Percentiles rank a stretch among this genome's conserved stretches.
Conservation (phyloP, 2,113 vertebrate species). For the Smithornis capensis region DNA sequence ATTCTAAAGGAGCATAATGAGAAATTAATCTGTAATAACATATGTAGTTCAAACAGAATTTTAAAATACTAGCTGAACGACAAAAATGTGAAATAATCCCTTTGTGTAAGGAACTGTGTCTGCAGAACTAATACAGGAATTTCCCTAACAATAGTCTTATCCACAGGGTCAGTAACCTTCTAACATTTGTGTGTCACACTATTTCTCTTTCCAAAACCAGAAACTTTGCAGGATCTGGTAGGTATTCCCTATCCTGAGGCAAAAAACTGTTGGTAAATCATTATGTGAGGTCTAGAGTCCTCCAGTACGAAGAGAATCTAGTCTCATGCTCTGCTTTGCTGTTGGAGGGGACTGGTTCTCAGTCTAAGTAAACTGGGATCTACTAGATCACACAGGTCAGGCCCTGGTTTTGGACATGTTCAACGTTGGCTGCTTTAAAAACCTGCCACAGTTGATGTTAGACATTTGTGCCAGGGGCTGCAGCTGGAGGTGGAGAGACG, state of each 20-base stretch:
- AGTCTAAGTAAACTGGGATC: rapidly evolving
- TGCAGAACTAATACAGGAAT: background rate
- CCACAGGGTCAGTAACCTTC: background rate
- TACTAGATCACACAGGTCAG: background rate
- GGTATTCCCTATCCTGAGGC: background rate
- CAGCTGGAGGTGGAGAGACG: background rate
- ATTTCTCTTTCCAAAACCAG: background rate
- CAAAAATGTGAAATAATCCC: background rate
- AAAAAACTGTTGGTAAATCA: background rate
- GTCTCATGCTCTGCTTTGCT: background rate
- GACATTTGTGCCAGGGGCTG: background rate
- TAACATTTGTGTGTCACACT: background rate
- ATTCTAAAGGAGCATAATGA: background rate
- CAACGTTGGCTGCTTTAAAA: background rate
- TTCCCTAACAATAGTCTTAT: background rate
- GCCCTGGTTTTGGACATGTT: background rate
- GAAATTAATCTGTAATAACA: background rate
- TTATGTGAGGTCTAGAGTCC: too few relatives aligned
- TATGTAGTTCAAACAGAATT: background rate
- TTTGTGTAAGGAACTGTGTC: background rate
- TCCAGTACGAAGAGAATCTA: rapidly evolving
- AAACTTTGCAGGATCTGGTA: background rate
- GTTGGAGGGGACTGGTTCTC: background rate
- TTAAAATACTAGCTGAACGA: background rate
- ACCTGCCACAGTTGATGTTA: background rate